Evolutionary conservation across 2,888 invertebrate genomes (phyloP).

Genomic region (Tupiocoris notatus): DNA sequence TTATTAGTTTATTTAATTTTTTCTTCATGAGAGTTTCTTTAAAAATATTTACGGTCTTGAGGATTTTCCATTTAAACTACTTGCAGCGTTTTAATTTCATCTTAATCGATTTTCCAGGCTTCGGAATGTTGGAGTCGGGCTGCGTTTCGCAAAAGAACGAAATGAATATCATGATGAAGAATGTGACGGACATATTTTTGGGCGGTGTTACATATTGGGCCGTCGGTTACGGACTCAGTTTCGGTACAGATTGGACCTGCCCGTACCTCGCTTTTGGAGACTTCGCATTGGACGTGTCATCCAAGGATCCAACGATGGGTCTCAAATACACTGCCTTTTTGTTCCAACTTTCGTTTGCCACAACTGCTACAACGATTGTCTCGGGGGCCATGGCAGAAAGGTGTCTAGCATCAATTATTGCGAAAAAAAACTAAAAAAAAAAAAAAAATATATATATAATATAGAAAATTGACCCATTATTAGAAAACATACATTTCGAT

Average conservation of each 20-base stretch:
- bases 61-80: too few relatives aligned
- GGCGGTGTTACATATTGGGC: slow-evolving; percentile 93
- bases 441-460: too few relatives aligned
- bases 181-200: slow-evolving; percentile 86
- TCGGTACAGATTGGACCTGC: slow-evolving; percentile 69
- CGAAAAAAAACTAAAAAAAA: too few relatives aligned
- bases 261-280: slow-evolving; percentile 81
- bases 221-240: slow-evolving; percentile 89
- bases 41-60: too few relatives aligned
- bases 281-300: slow-evolving; percentile 74
- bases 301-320: slow-evolving; percentile 76
- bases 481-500: too few relatives aligned
- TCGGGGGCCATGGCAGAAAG: slow-evolving; percentile 94
- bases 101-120: slow-evolving; percentile 61
- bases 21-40: too few relatives aligned
- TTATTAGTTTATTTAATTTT: too few relatives aligned
- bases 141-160: slow-evolving; percentile 91
- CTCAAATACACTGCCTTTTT: slow-evolving; percentile 83
- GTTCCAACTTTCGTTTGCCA: slow-evolving; percentile 87
- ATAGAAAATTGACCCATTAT: too few relatives aligned
- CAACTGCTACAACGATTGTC: slow-evolving; percentile 86
- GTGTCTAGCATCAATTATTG: too few relatives aligned
- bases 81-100: too few relatives aligned
- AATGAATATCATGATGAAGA: slow-evolving; percentile 97
- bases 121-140: slow-evolving; percentile 91